Conservation (phyloP, 2,113 vertebrate genomes). For the Marmota flaviventris region DNA sequence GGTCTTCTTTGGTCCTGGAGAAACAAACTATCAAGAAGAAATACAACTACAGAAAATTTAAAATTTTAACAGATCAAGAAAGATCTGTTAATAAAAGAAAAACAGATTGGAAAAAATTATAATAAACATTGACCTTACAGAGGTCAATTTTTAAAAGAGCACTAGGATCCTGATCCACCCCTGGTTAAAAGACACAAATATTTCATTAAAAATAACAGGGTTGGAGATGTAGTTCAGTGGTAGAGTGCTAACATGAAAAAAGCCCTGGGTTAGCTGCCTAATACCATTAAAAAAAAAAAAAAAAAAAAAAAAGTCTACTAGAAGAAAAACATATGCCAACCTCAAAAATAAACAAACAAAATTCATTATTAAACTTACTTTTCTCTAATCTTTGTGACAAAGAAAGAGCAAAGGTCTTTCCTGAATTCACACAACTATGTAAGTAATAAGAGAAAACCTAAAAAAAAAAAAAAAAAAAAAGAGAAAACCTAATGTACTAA, state of each 20-base stretch:
- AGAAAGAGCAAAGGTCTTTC: not conserved
- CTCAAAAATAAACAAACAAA: not conserved
- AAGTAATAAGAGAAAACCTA: no score
- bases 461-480: no score
- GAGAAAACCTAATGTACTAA: not conserved
- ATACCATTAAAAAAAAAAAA: no score
- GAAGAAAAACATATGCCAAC: not conserved
- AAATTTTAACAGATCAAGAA: not conserved
- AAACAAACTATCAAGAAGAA: not conserved
- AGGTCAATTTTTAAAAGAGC: conserved; percentile 28
- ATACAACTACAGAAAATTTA: not conserved
- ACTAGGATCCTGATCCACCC: not conserved
- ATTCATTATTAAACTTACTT: not conserved
- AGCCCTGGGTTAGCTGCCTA: not conserved
- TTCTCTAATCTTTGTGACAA: not conserved
- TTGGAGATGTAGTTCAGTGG: not conserved
- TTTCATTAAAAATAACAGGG: not conserved
- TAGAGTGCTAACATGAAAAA: not conserved
- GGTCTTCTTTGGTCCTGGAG: not conserved
- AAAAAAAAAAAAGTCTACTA: no score
- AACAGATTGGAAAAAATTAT: not conserved
- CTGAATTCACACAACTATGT: not conserved
- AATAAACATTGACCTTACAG: conserved; percentile 22
- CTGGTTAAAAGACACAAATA: not conserved
- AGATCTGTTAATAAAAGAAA: not conserved